A percentile compares a stretch with the other conserved stretches of the same genome.
Evolutionary conservation across 2,113 vertebrate species (phyloP).

Genomic region (Plectropomus leopardus): DNA sequence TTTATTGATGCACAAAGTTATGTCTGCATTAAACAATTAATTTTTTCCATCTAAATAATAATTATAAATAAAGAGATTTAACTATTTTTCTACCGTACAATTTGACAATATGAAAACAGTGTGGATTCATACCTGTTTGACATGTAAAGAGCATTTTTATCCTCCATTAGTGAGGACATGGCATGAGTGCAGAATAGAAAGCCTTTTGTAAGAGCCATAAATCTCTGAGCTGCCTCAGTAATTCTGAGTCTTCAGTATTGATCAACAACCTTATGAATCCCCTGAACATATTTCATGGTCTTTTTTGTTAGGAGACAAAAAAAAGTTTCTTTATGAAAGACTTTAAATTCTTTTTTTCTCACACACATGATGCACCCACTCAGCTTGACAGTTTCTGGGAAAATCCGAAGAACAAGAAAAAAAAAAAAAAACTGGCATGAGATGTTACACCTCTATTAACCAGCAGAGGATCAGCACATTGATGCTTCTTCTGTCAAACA

Average conservation of each 20-base stretch:
- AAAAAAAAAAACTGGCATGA: constrained; percentile 23
- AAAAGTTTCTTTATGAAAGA: neutral
- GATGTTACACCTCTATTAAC: constrained; percentile 43
- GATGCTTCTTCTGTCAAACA: constrained; percentile 45
- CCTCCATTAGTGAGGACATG: neutral
- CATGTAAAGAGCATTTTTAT: constrained; percentile 27
- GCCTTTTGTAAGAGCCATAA: constrained; percentile 23
- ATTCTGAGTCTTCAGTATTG: constrained; percentile 31
- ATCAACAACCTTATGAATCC: constrained; percentile 46
- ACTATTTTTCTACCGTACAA: no score
- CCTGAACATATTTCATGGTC: constrained; percentile 28
- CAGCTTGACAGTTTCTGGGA: constrained; percentile 44
- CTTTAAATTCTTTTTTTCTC: neutral
- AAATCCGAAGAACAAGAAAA: neutral
- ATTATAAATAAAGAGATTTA: neutral
- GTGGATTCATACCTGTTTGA: neutral
- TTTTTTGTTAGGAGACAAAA: neutral
- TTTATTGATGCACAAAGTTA: neutral
- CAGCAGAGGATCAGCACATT: constrained; percentile 28
- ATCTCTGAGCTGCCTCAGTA: constrained; percentile 33
- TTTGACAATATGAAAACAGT: neutral
- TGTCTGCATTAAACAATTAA: neutral
- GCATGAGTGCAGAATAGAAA: constrained; percentile 2
- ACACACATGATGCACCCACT: constrained; percentile 17
- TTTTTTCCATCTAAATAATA: neutral